A percentile compares a stretch with the other conserved stretches of the same genome.
These are phyloP conservation scores for Muscicapa adusta DNA, from an alignment of 2,113 vertebrate species.

Conservation along the genomic window DNA sequence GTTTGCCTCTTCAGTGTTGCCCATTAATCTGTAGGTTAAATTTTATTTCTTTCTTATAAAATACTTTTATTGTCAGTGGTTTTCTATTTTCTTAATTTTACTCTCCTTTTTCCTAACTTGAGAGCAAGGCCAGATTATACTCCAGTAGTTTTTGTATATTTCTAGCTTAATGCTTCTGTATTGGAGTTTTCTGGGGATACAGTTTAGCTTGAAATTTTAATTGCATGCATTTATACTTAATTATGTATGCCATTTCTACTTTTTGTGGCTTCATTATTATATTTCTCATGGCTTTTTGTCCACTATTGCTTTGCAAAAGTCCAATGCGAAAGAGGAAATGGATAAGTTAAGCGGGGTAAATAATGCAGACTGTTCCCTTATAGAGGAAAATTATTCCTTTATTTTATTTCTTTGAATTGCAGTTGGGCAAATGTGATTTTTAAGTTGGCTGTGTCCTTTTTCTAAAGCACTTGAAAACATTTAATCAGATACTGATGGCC, in stretches of 20 bases:
- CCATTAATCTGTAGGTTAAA: not conserved
- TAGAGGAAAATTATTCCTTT: not conserved
- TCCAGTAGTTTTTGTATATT: not conserved
- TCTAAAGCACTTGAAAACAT: not conserved
- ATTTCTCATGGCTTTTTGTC: slow-evolving; percentile 13
- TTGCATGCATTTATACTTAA: not conserved
- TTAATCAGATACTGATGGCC: not conserved
- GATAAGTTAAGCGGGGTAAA: not conserved
- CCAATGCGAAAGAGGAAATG: not conserved
- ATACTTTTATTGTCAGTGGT: not conserved
- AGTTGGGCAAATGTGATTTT: slow-evolving; percentile 5
- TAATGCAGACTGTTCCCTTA: slow-evolving; percentile 2
- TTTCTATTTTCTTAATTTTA: not conserved
- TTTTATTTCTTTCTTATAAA: not conserved
- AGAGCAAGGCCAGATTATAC: not conserved
- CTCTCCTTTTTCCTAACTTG: not conserved
- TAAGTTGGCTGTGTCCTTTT: not conserved
- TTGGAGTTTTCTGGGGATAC: not conserved
- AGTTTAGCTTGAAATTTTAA: slow-evolving; percentile 33
- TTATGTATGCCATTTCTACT: not conserved
- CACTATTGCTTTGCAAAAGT: not conserved
- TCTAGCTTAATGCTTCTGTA: not conserved
- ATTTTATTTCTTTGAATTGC: slow-evolving; percentile 44
- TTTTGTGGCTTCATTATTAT: slow-evolving; percentile 3
- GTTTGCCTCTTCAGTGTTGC: not conserved